Evolutionary conservation across 2,797 vertebrate genomes (phyloP).

Genomic region (Heterohyrax brucei): DNA sequence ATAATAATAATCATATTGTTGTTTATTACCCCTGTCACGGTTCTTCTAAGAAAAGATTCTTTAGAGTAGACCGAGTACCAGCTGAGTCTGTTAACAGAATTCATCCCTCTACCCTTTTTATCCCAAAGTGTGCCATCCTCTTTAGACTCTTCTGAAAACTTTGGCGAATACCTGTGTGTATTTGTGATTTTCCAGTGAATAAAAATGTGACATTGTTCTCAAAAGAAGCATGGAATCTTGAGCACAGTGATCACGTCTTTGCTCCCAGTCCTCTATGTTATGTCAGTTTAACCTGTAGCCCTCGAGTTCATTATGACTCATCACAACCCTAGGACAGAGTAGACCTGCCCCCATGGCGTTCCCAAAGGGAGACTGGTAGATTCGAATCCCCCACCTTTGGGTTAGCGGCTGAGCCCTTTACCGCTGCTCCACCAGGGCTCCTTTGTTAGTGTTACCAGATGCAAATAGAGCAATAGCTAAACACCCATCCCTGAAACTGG

Average conservation of each 20-base stretch:
- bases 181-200: constrained; percentile 73
- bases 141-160: constrained; percentile 53
- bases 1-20: constrained; percentile 41
- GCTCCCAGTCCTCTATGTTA: background rate
- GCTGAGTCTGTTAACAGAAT: constrained; percentile 11
- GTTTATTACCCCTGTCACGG: constrained; percentile 30
- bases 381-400: too few relatives aligned
- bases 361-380: too few relatives aligned
- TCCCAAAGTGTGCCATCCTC: constrained; percentile 15
- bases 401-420: too few relatives aligned
- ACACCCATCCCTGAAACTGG: background rate
- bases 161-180: constrained; percentile 74
- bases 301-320: too few relatives aligned
- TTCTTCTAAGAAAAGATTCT: constrained; percentile 26
- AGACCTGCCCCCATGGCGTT: too few relatives aligned
- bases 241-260: background rate
- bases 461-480: constrained; percentile 29
- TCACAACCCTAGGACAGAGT: too few relatives aligned
- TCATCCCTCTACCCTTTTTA: constrained; percentile 23
- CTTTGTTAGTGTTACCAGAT: constrained; percentile 23
- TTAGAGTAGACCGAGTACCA: constrained; percentile 29
- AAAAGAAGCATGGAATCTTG: constrained; percentile 45
- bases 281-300: background rate
- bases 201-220: constrained; percentile 33
- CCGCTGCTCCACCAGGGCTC: too few relatives aligned